Evolutionary conservation across 2,888 invertebrate species (phyloP), one percentile per base, ranked within the genome.

Genomic region (Erebia aethiops): DNA sequence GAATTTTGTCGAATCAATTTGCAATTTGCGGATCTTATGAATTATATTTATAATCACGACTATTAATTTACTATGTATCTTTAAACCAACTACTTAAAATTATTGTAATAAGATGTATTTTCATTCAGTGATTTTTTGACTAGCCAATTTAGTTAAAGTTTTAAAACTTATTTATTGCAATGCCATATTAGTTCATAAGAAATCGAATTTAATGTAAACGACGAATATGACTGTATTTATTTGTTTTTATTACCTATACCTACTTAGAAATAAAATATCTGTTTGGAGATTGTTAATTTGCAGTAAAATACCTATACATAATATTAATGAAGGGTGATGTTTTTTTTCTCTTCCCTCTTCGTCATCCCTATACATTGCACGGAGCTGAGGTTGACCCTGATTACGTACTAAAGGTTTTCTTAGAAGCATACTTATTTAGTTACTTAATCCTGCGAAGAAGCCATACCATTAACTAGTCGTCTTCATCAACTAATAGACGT

Each of bases 121-220:
- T 35, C 35, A 35, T 7, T 35, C 35, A 35, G 35, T 35, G 35
- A 35, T 35, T 35, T n/a, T 35, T 35, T 35, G 35, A 35, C 35
- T 35, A 35, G 35, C 35, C 35, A 35, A 35, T 35, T 7, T 35
- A 35, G 7, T 35, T 35, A 10, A 60, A 49, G 21, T 49, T 52
- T 14, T 69, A 61, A 63, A 21, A 16, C 16, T 16, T 54, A 16
- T 16, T n/a, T 21, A 71, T 21, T 63, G 52, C 70, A 76, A 77
- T 78, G 78, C 78, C 78, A 78, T 77, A 78, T 75, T 78, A 77
- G 60, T 74, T 62, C 73, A 68, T 77, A 76, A 71, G 69, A 68
- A 63, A 68, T 70, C 49, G 49, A 71, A 69, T 74, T 70, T 64
- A 67, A 65, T 49, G 10, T 67, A 58, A 68, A 56, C 51, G 61